phyloP scores from a whole-genome alignment of 1,140 invertebrate species.

The Orius insidiosus region DNA sequence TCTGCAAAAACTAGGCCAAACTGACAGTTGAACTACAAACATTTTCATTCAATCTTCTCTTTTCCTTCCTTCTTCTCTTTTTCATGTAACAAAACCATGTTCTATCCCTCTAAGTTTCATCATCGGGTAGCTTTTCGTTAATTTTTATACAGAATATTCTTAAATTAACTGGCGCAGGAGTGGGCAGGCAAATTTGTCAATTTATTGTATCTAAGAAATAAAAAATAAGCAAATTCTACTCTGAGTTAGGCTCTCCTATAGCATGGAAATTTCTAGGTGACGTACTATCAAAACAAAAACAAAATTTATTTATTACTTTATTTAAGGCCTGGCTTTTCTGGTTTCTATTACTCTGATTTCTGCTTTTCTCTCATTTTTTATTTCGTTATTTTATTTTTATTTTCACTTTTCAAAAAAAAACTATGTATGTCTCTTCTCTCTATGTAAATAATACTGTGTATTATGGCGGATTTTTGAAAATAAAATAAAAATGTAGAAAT shows the following conservation, averaged over 20 bases:
- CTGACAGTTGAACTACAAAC: too few relatives aligned
- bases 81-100: background rate
- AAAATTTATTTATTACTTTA: conserved; percentile 5
- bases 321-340: conserved; percentile 9
- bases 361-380: conserved; percentile 3
- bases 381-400: conserved; percentile 1
- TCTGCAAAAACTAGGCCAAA: too few relatives aligned
- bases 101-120: too few relatives aligned
- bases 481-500: too few relatives aligned
- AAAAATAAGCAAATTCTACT: background rate
- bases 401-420: conserved; percentile 2
- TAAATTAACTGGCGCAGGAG: conserved; percentile 15
- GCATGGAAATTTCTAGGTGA: conserved; percentile 16
- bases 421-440: too few relatives aligned
- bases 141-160: background rate
- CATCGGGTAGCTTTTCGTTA: too few relatives aligned
- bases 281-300: conserved; percentile 16
- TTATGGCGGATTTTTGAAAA: too few relatives aligned
- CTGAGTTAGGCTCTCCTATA: conserved; percentile 1
- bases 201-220: conserved; percentile 13
- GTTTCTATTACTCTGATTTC: background rate
- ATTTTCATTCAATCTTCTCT: too few relatives aligned
- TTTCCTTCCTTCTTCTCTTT: background rate
- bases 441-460: too few relatives aligned
- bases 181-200: conserved; percentile 14